Evolutionary conservation across 2,888 invertebrate genomes (phyloP).

Genomic region (Dione juno): DNA sequence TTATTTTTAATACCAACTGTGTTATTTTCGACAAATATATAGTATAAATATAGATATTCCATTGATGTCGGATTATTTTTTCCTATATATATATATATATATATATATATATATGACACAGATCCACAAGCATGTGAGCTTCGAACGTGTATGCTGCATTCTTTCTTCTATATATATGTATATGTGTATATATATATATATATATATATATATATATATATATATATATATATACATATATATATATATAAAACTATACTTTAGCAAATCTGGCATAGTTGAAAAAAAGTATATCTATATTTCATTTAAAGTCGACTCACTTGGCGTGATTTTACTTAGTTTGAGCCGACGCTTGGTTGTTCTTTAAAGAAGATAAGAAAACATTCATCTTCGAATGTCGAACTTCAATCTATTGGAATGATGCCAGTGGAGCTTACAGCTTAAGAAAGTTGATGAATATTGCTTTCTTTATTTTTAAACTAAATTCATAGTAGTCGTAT

Average conservation of each 20-base stretch:
- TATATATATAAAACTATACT: background rate
- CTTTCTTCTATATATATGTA: no score
- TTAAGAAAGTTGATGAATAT: constrained; percentile 33
- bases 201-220: no score
- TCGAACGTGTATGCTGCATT: no score
- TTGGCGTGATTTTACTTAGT: constrained; percentile 30
- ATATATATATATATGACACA: no score
- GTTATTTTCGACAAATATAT: no score
- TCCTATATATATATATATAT: no score
- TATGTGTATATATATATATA: no score
- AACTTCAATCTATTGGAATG: constrained; percentile 43
- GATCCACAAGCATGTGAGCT: no score
- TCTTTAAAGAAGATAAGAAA: constrained; percentile 40
- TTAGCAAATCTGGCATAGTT: background rate
- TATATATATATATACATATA: no score
- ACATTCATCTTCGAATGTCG: constrained; percentile 36
- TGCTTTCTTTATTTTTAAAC: constrained; percentile 37
- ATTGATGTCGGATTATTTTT: no score
- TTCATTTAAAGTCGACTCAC: background rate
- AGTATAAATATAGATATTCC: no score
- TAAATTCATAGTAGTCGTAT: background rate
- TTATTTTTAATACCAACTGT: no score
- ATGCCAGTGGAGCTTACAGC: constrained; percentile 42
- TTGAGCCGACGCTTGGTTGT: constrained; percentile 36
- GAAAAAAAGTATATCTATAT: constrained; percentile 8